A percentile compares a stretch with the other conserved stretches of the same genome.
Conservation (phyloP, 2,113 vertebrate genomes). For the Phylloscopus whistleri region DNA sequence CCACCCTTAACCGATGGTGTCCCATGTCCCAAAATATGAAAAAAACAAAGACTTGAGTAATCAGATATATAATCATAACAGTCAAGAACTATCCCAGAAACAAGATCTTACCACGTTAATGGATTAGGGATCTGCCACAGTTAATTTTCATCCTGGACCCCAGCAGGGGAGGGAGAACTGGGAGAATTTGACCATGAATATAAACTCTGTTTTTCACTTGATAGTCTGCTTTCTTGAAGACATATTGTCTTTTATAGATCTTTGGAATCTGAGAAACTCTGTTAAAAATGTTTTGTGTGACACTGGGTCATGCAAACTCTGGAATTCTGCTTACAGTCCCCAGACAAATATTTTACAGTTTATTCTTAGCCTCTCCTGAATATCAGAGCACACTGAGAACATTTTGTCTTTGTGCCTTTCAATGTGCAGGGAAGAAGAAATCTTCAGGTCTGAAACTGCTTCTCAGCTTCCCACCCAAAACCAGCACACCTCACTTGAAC, state of each 20-base stretch:
- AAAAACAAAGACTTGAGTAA: background rate
- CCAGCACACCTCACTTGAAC: background rate
- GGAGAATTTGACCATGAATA: background rate
- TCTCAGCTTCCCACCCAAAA: background rate
- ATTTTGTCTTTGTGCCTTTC: background rate
- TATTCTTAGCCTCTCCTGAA: background rate
- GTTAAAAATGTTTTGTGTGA: background rate
- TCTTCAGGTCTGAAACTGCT: background rate
- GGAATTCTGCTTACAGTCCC: background rate
- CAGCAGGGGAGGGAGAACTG: background rate
- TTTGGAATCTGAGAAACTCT: background rate
- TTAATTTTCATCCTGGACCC: background rate
- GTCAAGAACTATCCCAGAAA: background rate
- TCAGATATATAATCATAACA: background rate
- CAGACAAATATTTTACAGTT: background rate
- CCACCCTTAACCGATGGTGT: rapidly evolving
- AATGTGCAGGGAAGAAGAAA: background rate
- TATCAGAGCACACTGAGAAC: background rate
- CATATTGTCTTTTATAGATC: background rate
- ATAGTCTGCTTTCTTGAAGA: background rate
- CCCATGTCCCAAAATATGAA: background rate
- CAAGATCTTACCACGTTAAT: background rate
- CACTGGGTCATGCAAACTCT: background rate
- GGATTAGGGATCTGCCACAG: background rate
- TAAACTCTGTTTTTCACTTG: background rate